These are phyloP conservation scores for Columbina picui DNA, from an alignment of 2,113 vertebrate species.

Conservation along the genomic window DNA sequence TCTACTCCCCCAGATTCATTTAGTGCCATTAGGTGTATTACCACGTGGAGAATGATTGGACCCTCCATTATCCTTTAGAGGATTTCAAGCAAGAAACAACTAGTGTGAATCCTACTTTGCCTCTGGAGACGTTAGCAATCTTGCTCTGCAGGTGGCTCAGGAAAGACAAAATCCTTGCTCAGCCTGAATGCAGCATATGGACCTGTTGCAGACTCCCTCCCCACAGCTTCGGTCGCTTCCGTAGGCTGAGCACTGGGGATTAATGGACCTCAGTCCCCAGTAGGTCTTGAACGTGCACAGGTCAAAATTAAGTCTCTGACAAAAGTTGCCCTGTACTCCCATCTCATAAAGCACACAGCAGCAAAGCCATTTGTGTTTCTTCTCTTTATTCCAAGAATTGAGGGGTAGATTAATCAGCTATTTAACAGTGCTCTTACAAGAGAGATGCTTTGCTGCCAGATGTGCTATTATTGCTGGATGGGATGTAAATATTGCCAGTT, in stretches of 20 bases:
- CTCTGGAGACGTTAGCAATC: constrained; percentile 32
- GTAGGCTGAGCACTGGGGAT: background rate
- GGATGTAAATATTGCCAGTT: background rate
- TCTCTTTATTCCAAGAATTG: background rate
- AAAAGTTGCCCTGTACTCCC: background rate
- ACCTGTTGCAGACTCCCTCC: background rate
- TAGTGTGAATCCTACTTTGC: background rate
- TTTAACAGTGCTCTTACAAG: background rate
- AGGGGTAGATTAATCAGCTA: background rate
- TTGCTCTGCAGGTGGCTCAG: background rate
- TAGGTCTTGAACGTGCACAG: background rate
- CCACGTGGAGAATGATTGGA: background rate
- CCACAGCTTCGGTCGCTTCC: background rate
- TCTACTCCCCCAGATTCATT: background rate
- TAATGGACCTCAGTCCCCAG: background rate
- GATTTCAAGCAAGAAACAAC: background rate
- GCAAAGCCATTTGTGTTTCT: background rate
- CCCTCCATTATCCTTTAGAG: background rate
- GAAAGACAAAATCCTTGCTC: constrained; percentile 16
- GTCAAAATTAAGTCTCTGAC: background rate
- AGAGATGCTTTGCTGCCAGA: background rate
- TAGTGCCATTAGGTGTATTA: background rate
- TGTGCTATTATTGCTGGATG: background rate
- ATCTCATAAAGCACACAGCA: background rate
- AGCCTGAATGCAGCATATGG: background rate